Base-by-base conservation (phyloP, 2,888 invertebrate genomes). In the Dasysyrphus tricinctus region DNA sequence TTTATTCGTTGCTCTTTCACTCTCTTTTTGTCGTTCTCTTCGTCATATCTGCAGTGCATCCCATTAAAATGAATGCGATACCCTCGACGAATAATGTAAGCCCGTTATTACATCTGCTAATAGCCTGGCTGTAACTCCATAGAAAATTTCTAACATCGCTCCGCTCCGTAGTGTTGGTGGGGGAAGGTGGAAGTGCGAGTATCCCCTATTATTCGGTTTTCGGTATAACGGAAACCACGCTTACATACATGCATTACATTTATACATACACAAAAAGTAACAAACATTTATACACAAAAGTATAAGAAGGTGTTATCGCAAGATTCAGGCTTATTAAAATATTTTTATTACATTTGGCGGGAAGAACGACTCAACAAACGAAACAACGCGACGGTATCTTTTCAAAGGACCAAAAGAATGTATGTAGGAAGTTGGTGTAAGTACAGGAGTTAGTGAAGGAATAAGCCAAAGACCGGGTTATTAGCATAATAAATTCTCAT, bases 401-500 rank as follows among this genome's bases (percentile, higher is more conserved):
- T 79, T 65, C 74, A 74, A 78, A 83, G 80, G 63, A 80, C 80
- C 37, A 80, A 72, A 61, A 59, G 72, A 54, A 83, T 57, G 61
- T 49, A 37, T 1, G 34, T 42, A 39, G 61, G 61, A 2, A 24
- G n/a, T n/a, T 61, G 39, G 39, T 49, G 59, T 67, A 49, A 54
- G 63, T 75, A 57, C 73, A 9, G 56, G 56, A 63, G 61, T 67
- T 42, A 61, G 67, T 61, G 69, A 70, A 76, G 65, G 70, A 76
- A 67, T 49, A 74, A 86, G 70, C 70, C 82, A 82, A 79, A 59
- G 82, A 82, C 78, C 75, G 86, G 86, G 81, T 74, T 86, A 86
- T 86, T 82, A 86, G 75, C 86, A 82, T 86, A 86, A 86, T 86
- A 86, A 82, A 86, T 86, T 82, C 86, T 79, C 82, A 86, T 86